Base-by-base conservation (phyloP, 1,140 invertebrate species). In the Drosophila saltans region DNA sequence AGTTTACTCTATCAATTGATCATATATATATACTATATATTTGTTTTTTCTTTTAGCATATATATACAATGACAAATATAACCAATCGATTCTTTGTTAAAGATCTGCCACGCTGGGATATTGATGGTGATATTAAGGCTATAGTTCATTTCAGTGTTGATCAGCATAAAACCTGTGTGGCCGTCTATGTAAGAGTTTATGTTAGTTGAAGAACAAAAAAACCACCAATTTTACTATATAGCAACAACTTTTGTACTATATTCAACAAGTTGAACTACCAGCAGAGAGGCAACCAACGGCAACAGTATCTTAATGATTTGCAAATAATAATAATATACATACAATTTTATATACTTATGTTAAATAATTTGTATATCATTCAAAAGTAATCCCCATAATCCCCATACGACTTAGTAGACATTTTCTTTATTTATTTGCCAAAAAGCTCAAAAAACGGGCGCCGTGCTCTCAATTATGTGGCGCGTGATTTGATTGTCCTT, bases 221-320 rank as follows among this genome's bases (percentile, higher is more conserved):
- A 9, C 11, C 56, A 36, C 16, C 16, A 16, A 16, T 16, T 16
- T 16, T 59, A 24, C n/a, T 9, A 52, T 52, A 26, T 10, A 21
- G 16, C 45, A 24, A 16, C 45, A 7, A 48, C 45, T 48, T 24
- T 3, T 5, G 45, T 21, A 43, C 60, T 40, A 3, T 36, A 36
- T 36, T 36, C 33, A 36, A 36, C 33, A 36, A 30, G 72, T 69
- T 80, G 16, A 24, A 21, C 45, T 6, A 48, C 8, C 45, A 48
- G 45, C 21, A 48, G 45, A 4, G 16, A 16, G 16, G 16, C 16
- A 2, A 4, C 78, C n/a, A 63, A 36, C 66, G 78, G 81, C 43
- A 30, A 24, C 55, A 45, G 48, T 66, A 88, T 82, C 79, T 82
- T 73, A 86, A 86, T 86, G 65, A 76, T 75, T 76, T 76, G 69